Conservation (phyloP, 2,113 vertebrate species). For the Amphiprion ocellaris region DNA sequence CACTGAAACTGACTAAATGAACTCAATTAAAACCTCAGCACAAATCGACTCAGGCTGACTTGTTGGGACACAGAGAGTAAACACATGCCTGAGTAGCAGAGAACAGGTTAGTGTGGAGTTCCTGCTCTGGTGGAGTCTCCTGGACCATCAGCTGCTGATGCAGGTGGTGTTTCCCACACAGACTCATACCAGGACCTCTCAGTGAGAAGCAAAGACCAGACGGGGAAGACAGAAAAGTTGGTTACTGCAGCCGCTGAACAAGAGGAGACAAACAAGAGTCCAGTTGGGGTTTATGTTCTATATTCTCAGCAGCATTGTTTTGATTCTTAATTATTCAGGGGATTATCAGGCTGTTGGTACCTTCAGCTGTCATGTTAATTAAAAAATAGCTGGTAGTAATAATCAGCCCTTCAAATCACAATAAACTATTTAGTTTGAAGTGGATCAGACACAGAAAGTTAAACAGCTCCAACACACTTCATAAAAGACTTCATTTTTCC, state of each 20-base stretch:
- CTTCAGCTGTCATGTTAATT: neutral
- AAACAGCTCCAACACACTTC: too few relatives aligned
- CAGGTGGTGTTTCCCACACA: slow-evolving; percentile 72
- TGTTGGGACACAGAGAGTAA: slow-evolving; percentile 42
- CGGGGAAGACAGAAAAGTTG: too few relatives aligned
- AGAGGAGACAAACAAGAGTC: too few relatives aligned
- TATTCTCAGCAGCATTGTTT: neutral
- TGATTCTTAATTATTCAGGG: neutral
- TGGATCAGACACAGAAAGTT: too few relatives aligned
- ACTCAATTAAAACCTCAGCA: slow-evolving; percentile 27
- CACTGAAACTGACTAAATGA: neutral
- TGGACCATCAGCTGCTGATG: slow-evolving; percentile 79
- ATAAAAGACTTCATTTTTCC: too few relatives aligned
- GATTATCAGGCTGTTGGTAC: neutral
- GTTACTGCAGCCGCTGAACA: too few relatives aligned
- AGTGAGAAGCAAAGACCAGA: neutral
- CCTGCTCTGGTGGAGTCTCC: slow-evolving; percentile 76
- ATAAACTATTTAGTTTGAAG: too few relatives aligned
- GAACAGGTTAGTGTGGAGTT: slow-evolving; percentile 78
- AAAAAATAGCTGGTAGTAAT: too few relatives aligned
- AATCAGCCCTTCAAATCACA: too few relatives aligned
- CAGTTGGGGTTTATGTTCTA: neutral
- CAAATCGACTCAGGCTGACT: slow-evolving; percentile 42
- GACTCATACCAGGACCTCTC: slow-evolving; percentile 48
- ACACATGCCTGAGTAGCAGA: slow-evolving; percentile 55